Conservation (phyloP, 1,140 invertebrate species). For the Philotrypesis tridentata region DNA sequence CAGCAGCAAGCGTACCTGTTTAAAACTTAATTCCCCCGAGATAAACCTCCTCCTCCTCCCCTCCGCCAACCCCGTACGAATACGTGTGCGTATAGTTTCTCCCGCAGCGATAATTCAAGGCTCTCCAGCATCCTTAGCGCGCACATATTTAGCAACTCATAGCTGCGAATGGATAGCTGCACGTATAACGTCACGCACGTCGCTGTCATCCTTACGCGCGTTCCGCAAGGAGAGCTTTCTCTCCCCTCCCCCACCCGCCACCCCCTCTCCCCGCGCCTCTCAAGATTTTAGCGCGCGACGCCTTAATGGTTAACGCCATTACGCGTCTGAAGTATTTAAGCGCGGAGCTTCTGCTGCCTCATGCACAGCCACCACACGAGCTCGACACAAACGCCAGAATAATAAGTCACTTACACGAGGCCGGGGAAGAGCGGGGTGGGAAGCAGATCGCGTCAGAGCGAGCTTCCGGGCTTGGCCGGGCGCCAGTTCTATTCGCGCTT, state of each 20-base stretch:
- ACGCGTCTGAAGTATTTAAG: conserved; percentile 46
- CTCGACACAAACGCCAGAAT: conserved; percentile 63
- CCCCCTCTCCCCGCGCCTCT: background rate
- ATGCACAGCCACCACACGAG: background rate
- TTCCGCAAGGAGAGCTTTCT: background rate
- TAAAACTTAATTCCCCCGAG: background rate
- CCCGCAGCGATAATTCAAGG: background rate
- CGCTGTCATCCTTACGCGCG: background rate
- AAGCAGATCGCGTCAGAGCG: background rate
- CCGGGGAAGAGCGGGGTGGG: background rate
- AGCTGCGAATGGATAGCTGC: background rate
- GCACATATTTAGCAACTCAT: background rate
- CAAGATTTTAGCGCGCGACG: background rate
- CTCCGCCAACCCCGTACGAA: too few species aligned
- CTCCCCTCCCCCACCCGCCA: too few species aligned
- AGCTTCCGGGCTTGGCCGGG: conserved; percentile 57
- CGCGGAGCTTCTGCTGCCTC: background rate
- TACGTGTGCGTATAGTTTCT: background rate
- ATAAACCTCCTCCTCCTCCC: too few species aligned
- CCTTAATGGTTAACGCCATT: conserved; percentile 60
- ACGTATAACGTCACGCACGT: background rate
- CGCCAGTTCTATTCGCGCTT: conserved; percentile 69
- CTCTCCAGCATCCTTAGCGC: background rate
- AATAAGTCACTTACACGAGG: conserved; percentile 68
- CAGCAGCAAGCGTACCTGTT: too few species aligned